Conservation (phyloP, 2,113 vertebrate genomes). For the Pterocles orientalis region DNA sequence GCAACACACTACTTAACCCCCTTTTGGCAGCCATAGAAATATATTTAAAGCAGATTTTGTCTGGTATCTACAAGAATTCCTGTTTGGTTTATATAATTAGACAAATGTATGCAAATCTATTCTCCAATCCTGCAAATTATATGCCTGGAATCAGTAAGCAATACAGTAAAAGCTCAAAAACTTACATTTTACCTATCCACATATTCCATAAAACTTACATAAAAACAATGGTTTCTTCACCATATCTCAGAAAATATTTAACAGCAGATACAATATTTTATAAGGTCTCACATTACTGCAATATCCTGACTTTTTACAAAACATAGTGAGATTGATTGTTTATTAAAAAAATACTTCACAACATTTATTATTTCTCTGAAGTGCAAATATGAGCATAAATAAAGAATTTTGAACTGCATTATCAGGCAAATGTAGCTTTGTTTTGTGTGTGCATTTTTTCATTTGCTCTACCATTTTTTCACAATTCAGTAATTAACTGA, state of each 20-base stretch:
- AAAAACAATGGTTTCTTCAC: conserved; percentile 20
- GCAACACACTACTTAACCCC: not conserved
- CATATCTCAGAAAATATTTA: conserved; percentile 24
- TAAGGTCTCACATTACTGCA: conserved; percentile 18
- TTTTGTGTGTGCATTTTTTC: conserved; percentile 33
- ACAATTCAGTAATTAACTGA: conserved; percentile 30
- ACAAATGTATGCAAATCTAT: conserved; percentile 57
- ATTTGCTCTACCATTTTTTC: conserved; percentile 22
- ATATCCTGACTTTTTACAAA: conserved; percentile 33
- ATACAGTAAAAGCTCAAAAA: conserved; percentile 29
- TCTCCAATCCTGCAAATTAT: conserved; percentile 1
- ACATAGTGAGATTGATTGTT: conserved; percentile 1
- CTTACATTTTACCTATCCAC: conserved; percentile 27
- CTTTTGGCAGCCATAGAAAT: conserved; percentile 11
- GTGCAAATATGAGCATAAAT: conserved; percentile 28
- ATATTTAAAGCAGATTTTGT: conserved; percentile 18
- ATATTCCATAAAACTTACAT: conserved; percentile 20
- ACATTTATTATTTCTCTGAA: conserved; percentile 18
- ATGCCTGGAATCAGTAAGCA: conserved; percentile 34
- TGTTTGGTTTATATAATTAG: conserved; percentile 44
- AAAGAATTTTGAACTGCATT: conserved; percentile 52
- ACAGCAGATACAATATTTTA: not conserved
- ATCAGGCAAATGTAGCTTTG: conserved; percentile 41
- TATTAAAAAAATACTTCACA: not conserved
- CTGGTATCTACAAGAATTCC: conserved; percentile 61